phyloP scores from a whole-genome alignment of 2,113 vertebrate genomes.

The Sylvilagus bachmani region DNA sequence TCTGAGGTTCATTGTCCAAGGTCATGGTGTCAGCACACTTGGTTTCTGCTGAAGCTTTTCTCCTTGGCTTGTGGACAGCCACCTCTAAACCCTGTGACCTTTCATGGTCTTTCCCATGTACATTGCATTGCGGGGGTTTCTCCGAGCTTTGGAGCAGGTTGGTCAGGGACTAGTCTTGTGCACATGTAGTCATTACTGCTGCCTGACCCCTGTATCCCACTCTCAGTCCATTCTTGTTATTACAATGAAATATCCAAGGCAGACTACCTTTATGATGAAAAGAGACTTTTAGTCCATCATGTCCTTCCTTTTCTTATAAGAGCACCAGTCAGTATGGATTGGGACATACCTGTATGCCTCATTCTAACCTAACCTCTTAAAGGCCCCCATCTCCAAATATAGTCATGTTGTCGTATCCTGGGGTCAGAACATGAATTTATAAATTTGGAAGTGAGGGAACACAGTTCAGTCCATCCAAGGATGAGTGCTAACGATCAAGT shows the following conservation, averaged over 20 bases:
- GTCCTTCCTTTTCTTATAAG: background rate
- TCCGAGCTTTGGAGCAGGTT: background rate
- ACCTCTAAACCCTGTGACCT: background rate
- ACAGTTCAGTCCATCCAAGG: background rate
- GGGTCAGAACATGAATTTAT: background rate
- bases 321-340: background rate
- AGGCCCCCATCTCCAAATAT: background rate
- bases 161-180: no score
- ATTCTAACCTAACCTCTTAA: background rate
- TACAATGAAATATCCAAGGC: no score
- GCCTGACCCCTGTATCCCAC: no score
- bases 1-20: background rate
- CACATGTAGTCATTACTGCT: no score
- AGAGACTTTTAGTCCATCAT: no score
- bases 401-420: background rate
- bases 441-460: background rate
- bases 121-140: rapidly evolving
- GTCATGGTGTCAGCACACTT: background rate
- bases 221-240: no score
- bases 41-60: background rate
- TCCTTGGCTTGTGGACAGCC: rapidly evolving
- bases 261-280: no score
- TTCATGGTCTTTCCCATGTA: background rate
- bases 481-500: background rate
- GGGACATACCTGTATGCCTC: background rate